phyloP scores from a whole-genome alignment of 2,113 vertebrate species.

The Dissostichus mawsoni region DNA sequence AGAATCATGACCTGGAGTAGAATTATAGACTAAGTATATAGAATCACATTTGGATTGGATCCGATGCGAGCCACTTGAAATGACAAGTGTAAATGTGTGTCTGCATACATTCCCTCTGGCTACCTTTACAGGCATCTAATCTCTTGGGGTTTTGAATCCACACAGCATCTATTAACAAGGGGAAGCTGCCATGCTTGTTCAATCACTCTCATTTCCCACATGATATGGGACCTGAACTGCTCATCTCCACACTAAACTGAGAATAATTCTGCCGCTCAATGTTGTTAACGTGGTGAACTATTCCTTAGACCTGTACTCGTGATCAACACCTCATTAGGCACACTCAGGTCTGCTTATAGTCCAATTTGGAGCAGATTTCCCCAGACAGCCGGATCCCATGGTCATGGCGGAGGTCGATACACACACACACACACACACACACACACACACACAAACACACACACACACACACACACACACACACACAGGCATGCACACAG shows the following conservation, averaged over 20 bases:
- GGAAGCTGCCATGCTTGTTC: slow-evolving; percentile 19
- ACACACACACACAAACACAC: neutral
- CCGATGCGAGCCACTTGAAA: neutral
- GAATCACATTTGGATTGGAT: neutral
- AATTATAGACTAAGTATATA: neutral
- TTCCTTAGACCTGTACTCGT: slow-evolving; percentile 31
- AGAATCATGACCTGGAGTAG: neutral
- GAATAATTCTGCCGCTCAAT: slow-evolving; percentile 46
- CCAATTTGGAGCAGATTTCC: slow-evolving; percentile 78
- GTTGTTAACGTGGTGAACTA: slow-evolving; percentile 36
- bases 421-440: neutral
- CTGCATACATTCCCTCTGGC: neutral
- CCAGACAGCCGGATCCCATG: slow-evolving; percentile 43
- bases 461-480: neutral
- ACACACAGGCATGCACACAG: neutral
- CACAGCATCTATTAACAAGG: slow-evolving; percentile 46
- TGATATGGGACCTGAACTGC: slow-evolving; percentile 45
- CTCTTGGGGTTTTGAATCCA: slow-evolving; percentile 32
- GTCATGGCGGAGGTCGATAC: slow-evolving; percentile 49
- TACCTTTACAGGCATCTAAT: neutral
- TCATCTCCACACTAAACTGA: slow-evolving; percentile 28
- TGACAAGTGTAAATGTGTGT: slow-evolving; percentile 15
- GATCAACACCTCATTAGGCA: slow-evolving; percentile 73
- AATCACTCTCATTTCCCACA: slow-evolving; percentile 45
- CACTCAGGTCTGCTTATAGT: slow-evolving; percentile 71